Evolutionary conservation across 1,140 invertebrate genomes (phyloP).

Genomic region (Zaprionus ornatus): DNA sequence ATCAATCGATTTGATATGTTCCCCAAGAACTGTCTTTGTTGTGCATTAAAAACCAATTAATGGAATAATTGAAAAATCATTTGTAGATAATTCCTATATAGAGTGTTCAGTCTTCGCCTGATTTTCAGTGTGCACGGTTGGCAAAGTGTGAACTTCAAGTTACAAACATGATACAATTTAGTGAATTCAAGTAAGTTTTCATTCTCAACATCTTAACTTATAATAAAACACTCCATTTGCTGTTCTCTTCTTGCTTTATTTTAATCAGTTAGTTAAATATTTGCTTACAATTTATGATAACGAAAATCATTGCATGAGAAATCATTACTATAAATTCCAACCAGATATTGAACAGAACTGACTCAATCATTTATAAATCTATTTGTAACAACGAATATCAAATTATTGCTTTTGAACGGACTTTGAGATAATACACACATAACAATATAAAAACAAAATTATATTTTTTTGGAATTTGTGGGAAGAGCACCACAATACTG

Average conservation of each 20-base stretch:
- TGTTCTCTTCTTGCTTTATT: constrained; percentile 72
- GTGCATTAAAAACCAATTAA: constrained; percentile 67
- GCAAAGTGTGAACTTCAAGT: not conserved
- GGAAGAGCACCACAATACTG: constrained; percentile 81
- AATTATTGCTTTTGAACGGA: constrained; percentile 72
- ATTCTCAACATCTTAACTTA: not conserved
- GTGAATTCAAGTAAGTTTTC: not conserved
- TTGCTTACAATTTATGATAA: constrained; percentile 28
- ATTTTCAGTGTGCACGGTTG: not conserved
- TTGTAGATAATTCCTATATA: constrained; percentile 4
- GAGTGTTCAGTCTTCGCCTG: not conserved
- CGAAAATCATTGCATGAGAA: not conserved
- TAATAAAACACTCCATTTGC: not conserved
- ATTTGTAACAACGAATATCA: constrained; percentile 78
- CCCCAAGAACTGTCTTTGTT: not conserved
- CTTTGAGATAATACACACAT: constrained; percentile 56
- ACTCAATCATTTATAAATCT: constrained; percentile 22
- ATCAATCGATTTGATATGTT: constrained; percentile 34
- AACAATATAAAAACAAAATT: constrained; percentile 22
- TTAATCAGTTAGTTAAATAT: constrained; percentile 13
- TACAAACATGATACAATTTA: not conserved
- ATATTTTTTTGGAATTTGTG: constrained; percentile 52
- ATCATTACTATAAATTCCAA: constrained; percentile 18
- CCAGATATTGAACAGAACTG: constrained; percentile 21
- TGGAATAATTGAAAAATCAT: constrained; percentile 42